These are phyloP conservation scores for Clusia tigrina DNA, from an alignment of 2,888 invertebrate species.

Conservation along the genomic window DNA sequence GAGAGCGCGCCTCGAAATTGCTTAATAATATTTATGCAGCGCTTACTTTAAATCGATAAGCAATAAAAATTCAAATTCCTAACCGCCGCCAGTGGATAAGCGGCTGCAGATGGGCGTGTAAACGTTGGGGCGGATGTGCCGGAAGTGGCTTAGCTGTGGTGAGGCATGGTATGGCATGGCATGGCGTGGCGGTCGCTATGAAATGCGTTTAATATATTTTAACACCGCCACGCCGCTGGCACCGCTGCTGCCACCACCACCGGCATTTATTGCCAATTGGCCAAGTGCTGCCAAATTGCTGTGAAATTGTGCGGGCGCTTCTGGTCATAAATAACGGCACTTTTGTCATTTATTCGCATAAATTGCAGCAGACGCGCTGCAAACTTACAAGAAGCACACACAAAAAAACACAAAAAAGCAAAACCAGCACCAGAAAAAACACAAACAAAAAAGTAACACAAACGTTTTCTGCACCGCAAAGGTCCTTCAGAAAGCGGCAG, in stretches of 20 bases:
- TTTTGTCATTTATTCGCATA: slow-evolving; percentile 64
- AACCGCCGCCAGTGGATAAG: not conserved
- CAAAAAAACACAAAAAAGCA: slow-evolving; percentile 34
- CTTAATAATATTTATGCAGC: slow-evolving; percentile 10
- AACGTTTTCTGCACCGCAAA: too few relatives aligned
- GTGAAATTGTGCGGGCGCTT: not conserved
- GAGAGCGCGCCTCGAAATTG: not conserved
- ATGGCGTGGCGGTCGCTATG: not conserved
- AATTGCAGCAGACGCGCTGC: slow-evolving; percentile 59
- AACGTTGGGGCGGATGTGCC: too few relatives aligned
- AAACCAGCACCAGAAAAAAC: not conserved
- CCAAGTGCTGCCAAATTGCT: slow-evolving; percentile 12
- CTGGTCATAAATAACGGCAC: slow-evolving; percentile 61
- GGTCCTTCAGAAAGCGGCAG: slow-evolving; percentile 28
- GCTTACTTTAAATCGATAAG: slow-evolving; percentile 51
- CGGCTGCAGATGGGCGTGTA: too few relatives aligned
- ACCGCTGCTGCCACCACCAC: not conserved
- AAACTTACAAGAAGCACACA: slow-evolving; percentile 40
- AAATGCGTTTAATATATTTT: not conserved
- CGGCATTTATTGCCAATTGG: slow-evolving; percentile 25
- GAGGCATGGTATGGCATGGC: not conserved
- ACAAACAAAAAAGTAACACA: too few relatives aligned
- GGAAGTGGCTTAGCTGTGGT: too few relatives aligned
- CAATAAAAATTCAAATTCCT: slow-evolving; percentile 57
- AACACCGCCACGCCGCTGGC: not conserved